These are phyloP conservation scores for Prionace glauca DNA, from an alignment of 2,797 vertebrate species.

Conservation along the genomic window DNA sequence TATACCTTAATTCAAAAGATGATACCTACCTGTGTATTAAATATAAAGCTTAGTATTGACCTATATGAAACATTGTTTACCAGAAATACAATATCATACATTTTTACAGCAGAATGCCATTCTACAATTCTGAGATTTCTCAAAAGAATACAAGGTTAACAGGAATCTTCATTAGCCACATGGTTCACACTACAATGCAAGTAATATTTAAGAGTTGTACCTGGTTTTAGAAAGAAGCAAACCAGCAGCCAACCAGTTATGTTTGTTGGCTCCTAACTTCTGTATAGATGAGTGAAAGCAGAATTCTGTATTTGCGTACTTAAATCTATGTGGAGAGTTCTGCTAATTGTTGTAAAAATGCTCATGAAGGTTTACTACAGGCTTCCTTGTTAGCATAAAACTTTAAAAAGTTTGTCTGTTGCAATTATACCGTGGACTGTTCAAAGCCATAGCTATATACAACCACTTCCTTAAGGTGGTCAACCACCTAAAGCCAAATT, in stretches of 20 bases:
- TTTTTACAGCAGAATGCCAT: neutral
- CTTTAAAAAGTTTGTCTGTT: neutral
- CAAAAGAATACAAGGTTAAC: neutral
- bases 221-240: neutral
- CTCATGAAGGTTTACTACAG: neutral
- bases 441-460: neutral
- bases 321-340: neutral
- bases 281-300: neutral
- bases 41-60: neutral
- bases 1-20: neutral
- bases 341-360: neutral
- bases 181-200: neutral
- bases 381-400: neutral
- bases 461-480: neutral
- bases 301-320: neutral
- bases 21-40: neutral
- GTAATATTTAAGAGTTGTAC: neutral
- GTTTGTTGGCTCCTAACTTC: neutral
- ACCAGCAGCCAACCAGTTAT: neutral
- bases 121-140: neutral
- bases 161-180: neutral
- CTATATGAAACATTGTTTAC: neutral
- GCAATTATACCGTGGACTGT: too few relatives aligned
- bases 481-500: neutral
- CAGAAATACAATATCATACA: neutral